These are phyloP conservation scores for Tragelaphus scriptus DNA, from an alignment of 2,113 vertebrate species.

Conservation along the genomic window DNA sequence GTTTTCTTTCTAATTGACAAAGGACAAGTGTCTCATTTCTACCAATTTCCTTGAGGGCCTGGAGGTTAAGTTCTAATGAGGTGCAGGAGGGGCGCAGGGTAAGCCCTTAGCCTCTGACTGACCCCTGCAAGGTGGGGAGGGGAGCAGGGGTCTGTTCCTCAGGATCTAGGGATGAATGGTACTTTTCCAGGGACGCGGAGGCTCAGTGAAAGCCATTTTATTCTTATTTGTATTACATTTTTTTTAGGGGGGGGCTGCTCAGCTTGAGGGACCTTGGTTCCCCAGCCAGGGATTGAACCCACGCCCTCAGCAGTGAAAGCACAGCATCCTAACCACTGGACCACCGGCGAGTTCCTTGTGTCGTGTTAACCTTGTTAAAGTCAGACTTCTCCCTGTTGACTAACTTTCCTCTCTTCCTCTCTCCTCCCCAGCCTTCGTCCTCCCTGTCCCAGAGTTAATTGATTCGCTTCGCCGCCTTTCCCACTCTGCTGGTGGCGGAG, in stretches of 20 bases:
- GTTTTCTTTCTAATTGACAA: not conserved
- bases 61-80: not conserved
- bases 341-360: not conserved
- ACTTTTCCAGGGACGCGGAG: not conserved
- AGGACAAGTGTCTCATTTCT: constrained; percentile 7
- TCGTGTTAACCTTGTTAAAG: not conserved
- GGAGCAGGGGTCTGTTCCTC: not conserved
- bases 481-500: not conserved
- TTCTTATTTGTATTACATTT: constrained; percentile 12
- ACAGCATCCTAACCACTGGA: not conserved
- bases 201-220: not conserved
- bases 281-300: not conserved
- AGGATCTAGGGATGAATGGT: not conserved
- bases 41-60: not conserved
- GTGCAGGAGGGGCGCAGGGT: not conserved
- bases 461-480: not conserved
- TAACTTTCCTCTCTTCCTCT: not conserved
- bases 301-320: not conserved
- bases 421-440: not conserved
- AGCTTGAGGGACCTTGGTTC: not conserved
- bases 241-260: not conserved
- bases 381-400: not conserved
- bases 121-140: not conserved
- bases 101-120: not conserved
- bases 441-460: not conserved